Percentiles rank a stretch among this genome's conserved stretches.
phyloP scores from a whole-genome alignment of 2,888 invertebrate species.

The Plagiodera versicolora region DNA sequence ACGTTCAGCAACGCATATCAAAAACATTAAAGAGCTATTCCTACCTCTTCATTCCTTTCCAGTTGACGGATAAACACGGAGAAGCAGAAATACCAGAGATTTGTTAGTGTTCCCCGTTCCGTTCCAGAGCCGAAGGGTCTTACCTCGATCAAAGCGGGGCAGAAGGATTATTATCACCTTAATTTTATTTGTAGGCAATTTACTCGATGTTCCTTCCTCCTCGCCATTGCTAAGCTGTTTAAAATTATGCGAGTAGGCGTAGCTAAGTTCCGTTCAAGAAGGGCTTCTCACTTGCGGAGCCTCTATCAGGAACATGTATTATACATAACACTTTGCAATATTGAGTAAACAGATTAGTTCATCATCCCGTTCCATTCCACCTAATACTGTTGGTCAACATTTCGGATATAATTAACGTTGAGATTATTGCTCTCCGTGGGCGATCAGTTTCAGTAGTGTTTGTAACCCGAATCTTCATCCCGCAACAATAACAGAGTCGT shows the following conservation, averaged over 20 bases:
- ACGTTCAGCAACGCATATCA: too few species aligned
- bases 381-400: slow-evolving; percentile 52
- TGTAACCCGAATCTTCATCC: background rate
- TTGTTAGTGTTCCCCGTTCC: background rate
- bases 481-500: background rate
- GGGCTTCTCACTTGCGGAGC: slow-evolving; percentile 24
- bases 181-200: slow-evolving; percentile 1
- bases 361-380: slow-evolving; percentile 48
- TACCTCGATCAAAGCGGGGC: background rate
- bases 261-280: slow-evolving; percentile 25
- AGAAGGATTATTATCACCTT: background rate
- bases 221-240: slow-evolving; percentile 16
- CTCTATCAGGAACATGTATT: slow-evolving; percentile 30
- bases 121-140: background rate
- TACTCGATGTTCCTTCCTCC: background rate
- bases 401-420: slow-evolving; percentile 50
- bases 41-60: too few species aligned
- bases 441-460: background rate
- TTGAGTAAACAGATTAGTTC: slow-evolving; percentile 52
- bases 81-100: background rate
- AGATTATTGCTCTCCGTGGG: slow-evolving; percentile 46
- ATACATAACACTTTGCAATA: slow-evolving; percentile 42
- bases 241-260: slow-evolving; percentile 27
- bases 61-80: background rate
- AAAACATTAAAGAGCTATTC: too few species aligned